Percentiles rank a stretch among this genome's conserved stretches.
phyloP scores from a whole-genome alignment of 2,113 vertebrate species.

The Onychorhynchus coronatus region DNA sequence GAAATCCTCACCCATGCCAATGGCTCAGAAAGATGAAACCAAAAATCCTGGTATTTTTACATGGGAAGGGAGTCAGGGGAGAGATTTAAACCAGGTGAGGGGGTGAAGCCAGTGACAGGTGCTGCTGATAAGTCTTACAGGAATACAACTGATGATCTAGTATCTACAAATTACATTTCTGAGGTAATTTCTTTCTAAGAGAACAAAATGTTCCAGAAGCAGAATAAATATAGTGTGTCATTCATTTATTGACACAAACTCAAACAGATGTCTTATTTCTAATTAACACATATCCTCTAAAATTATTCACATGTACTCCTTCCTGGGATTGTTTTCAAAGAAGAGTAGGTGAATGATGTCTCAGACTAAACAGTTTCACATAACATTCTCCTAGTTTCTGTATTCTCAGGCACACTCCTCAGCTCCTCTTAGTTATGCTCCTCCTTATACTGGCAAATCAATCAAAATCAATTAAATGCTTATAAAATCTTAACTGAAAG shows the following conservation, averaged over 20 bases:
- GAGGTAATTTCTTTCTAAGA: neutral
- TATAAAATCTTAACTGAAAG: neutral
- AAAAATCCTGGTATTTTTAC: neutral
- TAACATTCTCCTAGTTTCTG: neutral
- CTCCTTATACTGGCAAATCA: neutral
- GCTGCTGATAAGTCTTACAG: neutral
- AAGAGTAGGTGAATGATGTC: neutral
- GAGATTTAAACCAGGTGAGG: neutral
- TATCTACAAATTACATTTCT: neutral
- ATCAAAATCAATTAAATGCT: neutral
- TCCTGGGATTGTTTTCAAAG: neutral
- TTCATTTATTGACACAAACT: conserved; percentile 14
- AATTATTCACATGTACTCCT: neutral
- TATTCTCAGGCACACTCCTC: neutral
- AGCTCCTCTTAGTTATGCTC: neutral
- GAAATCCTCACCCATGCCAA: neutral
- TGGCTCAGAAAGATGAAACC: neutral
- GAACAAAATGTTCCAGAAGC: conserved; percentile 1
- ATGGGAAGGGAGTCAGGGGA: neutral
- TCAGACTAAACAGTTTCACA: neutral
- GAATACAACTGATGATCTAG: neutral
- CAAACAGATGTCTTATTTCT: conserved; percentile 38
- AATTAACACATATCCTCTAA: conserved; percentile 18
- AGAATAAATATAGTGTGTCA: neutral
- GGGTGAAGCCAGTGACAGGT: neutral